A percentile compares a stretch with the other conserved stretches of the same genome.
These are phyloP conservation scores for Xylophagus ater DNA, from an alignment of 2,888 invertebrate species.

Conservation along the genomic window DNA sequence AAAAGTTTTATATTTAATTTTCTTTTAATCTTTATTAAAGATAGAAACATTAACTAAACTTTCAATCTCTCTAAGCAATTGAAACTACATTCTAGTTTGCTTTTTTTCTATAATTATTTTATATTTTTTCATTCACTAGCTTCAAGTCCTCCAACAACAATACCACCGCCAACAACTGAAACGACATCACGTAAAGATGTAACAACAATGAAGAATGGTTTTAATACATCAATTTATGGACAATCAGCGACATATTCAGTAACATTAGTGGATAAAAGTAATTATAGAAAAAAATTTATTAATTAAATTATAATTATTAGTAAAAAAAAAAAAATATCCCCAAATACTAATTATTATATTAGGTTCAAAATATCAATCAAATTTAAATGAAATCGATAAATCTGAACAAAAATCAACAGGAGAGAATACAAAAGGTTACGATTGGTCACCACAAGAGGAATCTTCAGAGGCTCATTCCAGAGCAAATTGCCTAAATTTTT, in stretches of 20 bases:
- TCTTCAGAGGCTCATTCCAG: slow-evolving; percentile 33
- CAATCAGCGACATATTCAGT: slow-evolving; percentile 53
- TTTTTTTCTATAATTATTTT: not conserved
- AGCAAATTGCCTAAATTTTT: too few relatives aligned
- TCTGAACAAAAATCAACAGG: slow-evolving; percentile 60
- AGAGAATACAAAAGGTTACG: slow-evolving; percentile 46
- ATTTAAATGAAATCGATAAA: slow-evolving; percentile 68
- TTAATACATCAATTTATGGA: slow-evolving; percentile 45
- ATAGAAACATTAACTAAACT: too few relatives aligned
- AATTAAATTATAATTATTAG: not conserved
- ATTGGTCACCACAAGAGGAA: slow-evolving; percentile 42
- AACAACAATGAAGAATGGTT: slow-evolving; percentile 24
- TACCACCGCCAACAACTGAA: slow-evolving; percentile 61
- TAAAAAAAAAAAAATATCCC: slow-evolving; percentile 15
- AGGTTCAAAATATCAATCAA: slow-evolving; percentile 66
- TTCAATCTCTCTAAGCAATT: too few relatives aligned
- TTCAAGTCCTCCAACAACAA: slow-evolving; percentile 70
- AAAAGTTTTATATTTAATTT: too few relatives aligned
- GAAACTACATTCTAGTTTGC: not conserved
- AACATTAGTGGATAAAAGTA: slow-evolving; percentile 48
- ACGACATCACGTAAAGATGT: slow-evolving; percentile 32
- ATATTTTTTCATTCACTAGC: slow-evolving; percentile 42
- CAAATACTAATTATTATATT: slow-evolving; percentile 29
- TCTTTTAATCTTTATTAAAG: too few relatives aligned
- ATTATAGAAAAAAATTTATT: slow-evolving; percentile 19